A percentile compares a stretch with the other conserved stretches of the same genome.
These are phyloP conservation scores for Auanema freiburgensis DNA, from an alignment of 2,888 invertebrate genomes.

Conservation along the genomic window DNA sequence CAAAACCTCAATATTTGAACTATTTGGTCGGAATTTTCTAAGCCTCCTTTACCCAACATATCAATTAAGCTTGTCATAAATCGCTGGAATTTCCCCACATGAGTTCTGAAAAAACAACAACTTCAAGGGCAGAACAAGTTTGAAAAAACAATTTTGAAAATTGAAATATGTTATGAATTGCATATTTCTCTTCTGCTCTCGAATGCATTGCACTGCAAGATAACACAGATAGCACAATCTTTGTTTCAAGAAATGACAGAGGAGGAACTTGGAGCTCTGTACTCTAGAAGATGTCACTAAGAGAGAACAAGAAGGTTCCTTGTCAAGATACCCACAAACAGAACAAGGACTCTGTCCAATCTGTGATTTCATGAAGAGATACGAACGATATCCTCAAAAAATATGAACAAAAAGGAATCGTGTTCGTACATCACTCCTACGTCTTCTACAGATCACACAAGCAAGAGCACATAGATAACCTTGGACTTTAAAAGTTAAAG, in stretches of 20 bases:
- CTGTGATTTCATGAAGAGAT: background rate
- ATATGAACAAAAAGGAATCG: background rate
- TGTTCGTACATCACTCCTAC: too few relatives aligned
- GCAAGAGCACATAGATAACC: background rate
- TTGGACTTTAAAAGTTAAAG: background rate
- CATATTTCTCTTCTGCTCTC: too few relatives aligned
- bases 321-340: too few relatives aligned
- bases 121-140: background rate
- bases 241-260: too few relatives aligned
- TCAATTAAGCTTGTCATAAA: constrained; percentile 56
- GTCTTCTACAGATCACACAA: too few relatives aligned
- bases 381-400: background rate
- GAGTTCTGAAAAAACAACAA: constrained; percentile 42
- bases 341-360: too few relatives aligned
- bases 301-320: too few relatives aligned
- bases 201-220: too few relatives aligned
- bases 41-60: constrained; percentile 48
- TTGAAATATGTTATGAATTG: background rate
- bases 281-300: too few relatives aligned
- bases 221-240: too few relatives aligned
- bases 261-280: too few relatives aligned
- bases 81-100: constrained; percentile 57
- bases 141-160: background rate
- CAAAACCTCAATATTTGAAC: constrained; percentile 37
- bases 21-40: constrained; percentile 37